Evolutionary conservation across 2,888 invertebrate species (phyloP).

Genomic region (Laspeyria flexula): DNA sequence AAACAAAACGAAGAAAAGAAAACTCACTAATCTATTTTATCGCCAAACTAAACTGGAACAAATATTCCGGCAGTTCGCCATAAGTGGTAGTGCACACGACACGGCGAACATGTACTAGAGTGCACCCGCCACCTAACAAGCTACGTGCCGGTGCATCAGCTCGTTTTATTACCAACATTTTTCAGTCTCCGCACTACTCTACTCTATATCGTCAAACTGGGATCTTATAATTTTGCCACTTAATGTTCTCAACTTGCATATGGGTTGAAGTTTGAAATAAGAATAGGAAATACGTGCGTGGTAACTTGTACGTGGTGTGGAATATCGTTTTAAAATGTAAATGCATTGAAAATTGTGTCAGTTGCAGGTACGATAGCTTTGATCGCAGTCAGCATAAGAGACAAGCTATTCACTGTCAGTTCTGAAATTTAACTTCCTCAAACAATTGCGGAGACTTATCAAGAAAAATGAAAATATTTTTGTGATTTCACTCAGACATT

Average conservation of each 20-base stretch:
- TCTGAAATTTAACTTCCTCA: no score
- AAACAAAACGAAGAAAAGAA: background rate
- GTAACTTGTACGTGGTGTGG: background rate
- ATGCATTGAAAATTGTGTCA: no score
- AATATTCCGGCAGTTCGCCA: background rate
- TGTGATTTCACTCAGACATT: no score
- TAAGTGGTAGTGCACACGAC: conserved; percentile 7
- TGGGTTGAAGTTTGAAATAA: background rate
- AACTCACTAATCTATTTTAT: background rate
- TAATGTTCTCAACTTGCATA: background rate
- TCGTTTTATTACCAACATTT: conserved; percentile 73
- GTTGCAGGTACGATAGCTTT: no score
- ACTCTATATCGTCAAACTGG: conserved; percentile 30
- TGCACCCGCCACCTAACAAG: conserved; percentile 62
- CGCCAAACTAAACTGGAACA: background rate
- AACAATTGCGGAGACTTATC: no score
- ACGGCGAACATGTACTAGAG: conserved; percentile 18
- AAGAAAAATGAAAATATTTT: no score
- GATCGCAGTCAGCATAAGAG: no score
- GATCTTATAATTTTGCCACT: conserved; percentile 40
- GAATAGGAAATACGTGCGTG: background rate
- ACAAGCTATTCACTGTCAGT: no score
- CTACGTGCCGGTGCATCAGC: conserved; percentile 74
- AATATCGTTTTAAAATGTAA: background rate
- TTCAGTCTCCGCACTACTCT: conserved; percentile 49